These are phyloP conservation scores for Paralvinella palmiformis DNA, from an alignment of 1,140 invertebrate species.

Conservation along the genomic window DNA sequence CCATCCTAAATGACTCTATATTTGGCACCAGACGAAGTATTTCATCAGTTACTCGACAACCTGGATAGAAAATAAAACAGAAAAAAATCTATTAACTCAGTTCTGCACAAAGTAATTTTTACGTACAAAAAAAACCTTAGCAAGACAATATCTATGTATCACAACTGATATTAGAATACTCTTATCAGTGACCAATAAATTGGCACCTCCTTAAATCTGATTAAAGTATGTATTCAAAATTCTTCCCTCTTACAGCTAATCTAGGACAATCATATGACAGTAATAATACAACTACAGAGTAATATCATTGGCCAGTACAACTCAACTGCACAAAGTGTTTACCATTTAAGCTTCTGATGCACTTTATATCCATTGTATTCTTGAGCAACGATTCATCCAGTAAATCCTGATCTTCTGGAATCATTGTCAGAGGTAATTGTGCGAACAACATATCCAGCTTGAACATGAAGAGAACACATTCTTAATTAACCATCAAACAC, in stretches of 20 bases:
- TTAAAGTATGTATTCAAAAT: neutral
- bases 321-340: neutral
- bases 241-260: no score
- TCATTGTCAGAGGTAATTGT: slow-evolving; percentile 83
- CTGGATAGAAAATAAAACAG: slow-evolving; percentile 29
- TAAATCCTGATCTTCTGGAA: slow-evolving; percentile 76
- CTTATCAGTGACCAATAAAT: no score
- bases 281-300: neutral
- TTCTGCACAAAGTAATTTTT: neutral
- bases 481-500: no score
- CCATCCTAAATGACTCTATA: slow-evolving; percentile 86
- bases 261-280: neutral
- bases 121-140: neutral
- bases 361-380: slow-evolving; percentile 93
- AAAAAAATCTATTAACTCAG: neutral
- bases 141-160: no score
- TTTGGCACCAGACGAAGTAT: slow-evolving; percentile 93
- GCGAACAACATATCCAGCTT: slow-evolving; percentile 95
- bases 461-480: no score
- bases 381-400: slow-evolving; percentile 86
- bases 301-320: neutral
- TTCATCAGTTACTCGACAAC: slow-evolving; percentile 96
- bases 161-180: no score
- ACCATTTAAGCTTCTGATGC: slow-evolving; percentile 91
- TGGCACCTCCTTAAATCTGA: no score